A percentile compares a stretch with the other conserved stretches of the same genome.
Evolutionary conservation across 2,113 vertebrate genomes (phyloP).

Genomic region (Podocnemis expansa): DNA sequence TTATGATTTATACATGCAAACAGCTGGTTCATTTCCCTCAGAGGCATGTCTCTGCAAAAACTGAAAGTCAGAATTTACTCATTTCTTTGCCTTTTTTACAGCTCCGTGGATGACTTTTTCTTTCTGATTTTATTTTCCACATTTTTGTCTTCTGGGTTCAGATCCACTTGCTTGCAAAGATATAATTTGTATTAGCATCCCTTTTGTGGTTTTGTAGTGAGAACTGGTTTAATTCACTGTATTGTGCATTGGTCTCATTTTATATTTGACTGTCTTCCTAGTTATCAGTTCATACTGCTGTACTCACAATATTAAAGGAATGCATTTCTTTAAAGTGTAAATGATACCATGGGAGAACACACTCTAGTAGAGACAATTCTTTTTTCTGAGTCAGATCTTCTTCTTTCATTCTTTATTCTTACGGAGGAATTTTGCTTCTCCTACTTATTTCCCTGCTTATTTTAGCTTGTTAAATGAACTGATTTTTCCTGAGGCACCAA

Average conservation of each 20-base stretch:
- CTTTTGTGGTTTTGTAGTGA: background rate
- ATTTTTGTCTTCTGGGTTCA: background rate
- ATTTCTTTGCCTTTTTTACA: background rate
- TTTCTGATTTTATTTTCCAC: background rate
- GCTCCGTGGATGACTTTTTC: background rate
- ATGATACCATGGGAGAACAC: background rate
- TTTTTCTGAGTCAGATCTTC: background rate
- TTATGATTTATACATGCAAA: background rate
- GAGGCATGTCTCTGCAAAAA: background rate
- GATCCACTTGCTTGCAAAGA: background rate
- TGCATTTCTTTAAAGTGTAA: background rate
- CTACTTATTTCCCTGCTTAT: background rate
- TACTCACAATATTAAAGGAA: background rate
- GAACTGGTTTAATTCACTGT: background rate
- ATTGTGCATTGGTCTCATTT: background rate
- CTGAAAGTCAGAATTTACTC: background rate
- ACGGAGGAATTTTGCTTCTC: background rate
- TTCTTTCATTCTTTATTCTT: background rate
- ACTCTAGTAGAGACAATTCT: background rate
- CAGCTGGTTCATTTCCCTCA: background rate
- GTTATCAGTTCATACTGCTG: background rate
- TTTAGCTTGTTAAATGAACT: background rate
- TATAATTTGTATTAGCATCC: background rate
- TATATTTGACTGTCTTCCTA: background rate
- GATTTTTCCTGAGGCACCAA: background rate